These are phyloP conservation scores for Euzophera pinguis DNA, from an alignment of 2,888 invertebrate genomes.

Conservation along the genomic window DNA sequence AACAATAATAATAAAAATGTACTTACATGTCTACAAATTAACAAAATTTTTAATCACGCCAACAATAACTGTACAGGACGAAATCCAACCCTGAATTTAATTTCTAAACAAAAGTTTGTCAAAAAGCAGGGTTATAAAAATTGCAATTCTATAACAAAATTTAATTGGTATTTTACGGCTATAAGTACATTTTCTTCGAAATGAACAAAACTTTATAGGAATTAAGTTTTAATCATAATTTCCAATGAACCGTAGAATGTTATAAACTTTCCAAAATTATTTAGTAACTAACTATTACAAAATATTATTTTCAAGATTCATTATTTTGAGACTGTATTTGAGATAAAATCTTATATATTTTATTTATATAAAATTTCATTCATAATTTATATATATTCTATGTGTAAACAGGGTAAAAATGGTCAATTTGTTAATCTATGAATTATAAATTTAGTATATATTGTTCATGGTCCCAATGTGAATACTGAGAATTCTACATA, in stretches of 20 bases:
- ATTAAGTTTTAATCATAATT: too few species aligned
- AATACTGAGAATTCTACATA: constrained; percentile 25
- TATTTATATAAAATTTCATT: neutral
- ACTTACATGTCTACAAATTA: too few species aligned
- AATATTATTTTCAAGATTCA: neutral
- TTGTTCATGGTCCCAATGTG: constrained; percentile 40
- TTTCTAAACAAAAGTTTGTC: too few species aligned
- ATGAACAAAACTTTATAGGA: too few species aligned
- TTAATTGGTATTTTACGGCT: neutral
- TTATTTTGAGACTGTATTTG: neutral
- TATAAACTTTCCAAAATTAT: neutral
- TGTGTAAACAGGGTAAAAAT: neutral
- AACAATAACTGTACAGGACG: too few species aligned
- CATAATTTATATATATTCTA: neutral
- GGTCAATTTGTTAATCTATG: neutral
- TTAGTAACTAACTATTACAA: neutral
- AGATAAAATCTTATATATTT: neutral
- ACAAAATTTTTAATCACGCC: too few species aligned
- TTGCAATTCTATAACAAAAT: too few species aligned
- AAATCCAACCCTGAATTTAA: too few species aligned
- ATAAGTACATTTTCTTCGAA: constrained; percentile 1
- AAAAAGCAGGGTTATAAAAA: too few species aligned
- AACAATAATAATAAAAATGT: too few species aligned
- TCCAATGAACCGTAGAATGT: too few species aligned
- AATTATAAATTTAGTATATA: constrained; percentile 12